Evolutionary conservation across 2,113 vertebrate genomes (phyloP).

Genomic region (Elephantulus edwardii): DNA sequence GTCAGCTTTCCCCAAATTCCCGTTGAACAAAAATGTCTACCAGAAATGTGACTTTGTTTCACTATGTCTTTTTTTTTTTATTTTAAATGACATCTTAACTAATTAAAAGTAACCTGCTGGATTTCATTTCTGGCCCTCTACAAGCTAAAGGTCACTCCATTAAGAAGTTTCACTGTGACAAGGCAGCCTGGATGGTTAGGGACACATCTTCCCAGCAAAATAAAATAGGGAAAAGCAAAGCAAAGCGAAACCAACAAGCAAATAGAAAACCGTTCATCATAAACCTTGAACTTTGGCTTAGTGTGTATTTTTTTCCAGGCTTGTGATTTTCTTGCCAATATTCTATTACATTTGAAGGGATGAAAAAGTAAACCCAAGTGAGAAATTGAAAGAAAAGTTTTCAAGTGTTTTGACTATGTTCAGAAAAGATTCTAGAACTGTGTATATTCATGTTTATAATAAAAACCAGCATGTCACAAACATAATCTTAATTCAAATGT

Average conservation of each 20-base stretch:
- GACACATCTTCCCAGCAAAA: conserved; percentile 27
- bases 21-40: conserved; percentile 59
- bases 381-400: conserved; percentile 14
- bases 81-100: conserved; percentile 59
- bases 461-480: neutral
- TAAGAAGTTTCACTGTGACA: conserved; percentile 60
- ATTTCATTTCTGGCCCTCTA: conserved; percentile 37
- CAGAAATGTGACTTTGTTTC: conserved; percentile 64
- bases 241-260: neutral
- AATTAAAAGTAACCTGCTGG: conserved; percentile 76
- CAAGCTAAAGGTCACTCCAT: conserved; percentile 41
- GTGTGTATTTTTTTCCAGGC: neutral
- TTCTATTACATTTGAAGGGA: neutral
- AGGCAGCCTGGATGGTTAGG: conserved; percentile 29
- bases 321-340: neutral
- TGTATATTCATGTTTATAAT: neutral
- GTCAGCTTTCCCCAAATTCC: conserved; percentile 69
- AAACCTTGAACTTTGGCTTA: conserved; percentile 23
- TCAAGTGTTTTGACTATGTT: conserved; percentile 11
- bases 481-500: conserved; percentile 22
- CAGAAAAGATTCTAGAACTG: neutral
- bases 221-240: neutral
- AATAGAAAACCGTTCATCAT: neutral
- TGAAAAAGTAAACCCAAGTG: conserved; percentile 17
- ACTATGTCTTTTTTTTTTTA: neutral